Percentiles rank a stretch among this genome's conserved stretches.
Conservation (phyloP, 2,797 vertebrate species). For the Enteromius radiatus region DNA sequence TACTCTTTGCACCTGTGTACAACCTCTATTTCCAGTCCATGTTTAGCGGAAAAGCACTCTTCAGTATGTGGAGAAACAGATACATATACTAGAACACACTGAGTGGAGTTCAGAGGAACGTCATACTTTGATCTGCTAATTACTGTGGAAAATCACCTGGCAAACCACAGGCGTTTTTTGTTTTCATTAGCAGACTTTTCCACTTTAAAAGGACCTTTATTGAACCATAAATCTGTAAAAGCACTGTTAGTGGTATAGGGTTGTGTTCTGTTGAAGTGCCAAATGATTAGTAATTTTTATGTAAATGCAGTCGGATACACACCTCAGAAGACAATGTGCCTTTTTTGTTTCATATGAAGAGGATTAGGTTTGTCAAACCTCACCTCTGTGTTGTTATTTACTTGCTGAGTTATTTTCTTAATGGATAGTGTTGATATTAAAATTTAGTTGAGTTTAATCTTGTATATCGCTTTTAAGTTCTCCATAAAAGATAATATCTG, state of each 20-base stretch:
- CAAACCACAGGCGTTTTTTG: conserved; percentile 40
- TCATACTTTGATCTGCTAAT: conserved; percentile 75
- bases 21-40: background rate
- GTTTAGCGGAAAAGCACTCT: background rate
- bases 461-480: conserved; percentile 56
- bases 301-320: background rate
- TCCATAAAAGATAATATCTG: conserved; percentile 66
- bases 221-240: conserved; percentile 31
- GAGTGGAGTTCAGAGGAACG: conserved; percentile 50
- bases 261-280: conserved; percentile 8
- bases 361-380: background rate
- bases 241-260: background rate
- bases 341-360: background rate
- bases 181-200: conserved; percentile 62
- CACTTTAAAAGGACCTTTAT: conserved; percentile 30
- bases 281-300: conserved; percentile 33
- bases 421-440: background rate
- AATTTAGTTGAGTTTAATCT: background rate
- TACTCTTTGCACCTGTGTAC: conserved; percentile 16
- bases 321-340: background rate
- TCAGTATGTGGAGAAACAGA: background rate
- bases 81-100: background rate
- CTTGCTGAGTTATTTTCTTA: background rate
- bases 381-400: background rate
- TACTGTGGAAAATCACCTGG: conserved; percentile 70